phyloP scores from a whole-genome alignment of 2,113 vertebrate species.

The Chrysochloris asiatica region DNA sequence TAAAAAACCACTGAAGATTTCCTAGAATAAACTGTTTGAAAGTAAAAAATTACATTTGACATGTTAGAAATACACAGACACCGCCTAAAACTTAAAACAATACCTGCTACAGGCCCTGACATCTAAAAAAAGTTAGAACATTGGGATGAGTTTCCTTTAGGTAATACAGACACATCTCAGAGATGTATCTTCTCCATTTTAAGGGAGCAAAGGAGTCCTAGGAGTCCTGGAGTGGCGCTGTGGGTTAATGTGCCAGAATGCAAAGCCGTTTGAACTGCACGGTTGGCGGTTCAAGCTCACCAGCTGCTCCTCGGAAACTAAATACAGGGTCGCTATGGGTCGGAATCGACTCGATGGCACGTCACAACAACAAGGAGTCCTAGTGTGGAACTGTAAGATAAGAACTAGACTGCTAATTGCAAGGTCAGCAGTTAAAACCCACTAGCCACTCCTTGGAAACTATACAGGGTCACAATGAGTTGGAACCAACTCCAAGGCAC shows the following conservation, averaged over 20 bases:
- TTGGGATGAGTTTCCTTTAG: neutral
- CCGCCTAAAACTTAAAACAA: conserved; percentile 9
- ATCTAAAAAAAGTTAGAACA: neutral
- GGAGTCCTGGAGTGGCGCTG: too few relatives aligned
- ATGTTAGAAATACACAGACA: neutral
- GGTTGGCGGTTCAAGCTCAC: neutral
- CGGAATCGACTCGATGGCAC: too few relatives aligned
- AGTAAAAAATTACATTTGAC: neutral
- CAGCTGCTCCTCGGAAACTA: neutral
- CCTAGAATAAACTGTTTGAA: neutral
- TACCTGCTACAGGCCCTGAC: neutral
- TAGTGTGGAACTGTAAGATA: too few relatives aligned
- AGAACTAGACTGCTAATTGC: too few relatives aligned
- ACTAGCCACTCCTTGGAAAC: too few relatives aligned
- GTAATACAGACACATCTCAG: neutral
- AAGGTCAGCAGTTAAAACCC: too few relatives aligned
- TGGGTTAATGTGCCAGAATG: neutral
- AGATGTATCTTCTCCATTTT: neutral
- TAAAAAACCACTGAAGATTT: neutral
- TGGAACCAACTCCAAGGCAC: too few relatives aligned
- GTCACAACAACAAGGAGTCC: too few relatives aligned
- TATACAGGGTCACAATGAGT: too few relatives aligned
- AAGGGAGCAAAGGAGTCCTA: neutral
- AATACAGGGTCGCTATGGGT: too few relatives aligned
- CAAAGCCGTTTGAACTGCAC: neutral